Conservation (phyloP, 2,797 vertebrate species). For the Spinus pinus region DNA sequence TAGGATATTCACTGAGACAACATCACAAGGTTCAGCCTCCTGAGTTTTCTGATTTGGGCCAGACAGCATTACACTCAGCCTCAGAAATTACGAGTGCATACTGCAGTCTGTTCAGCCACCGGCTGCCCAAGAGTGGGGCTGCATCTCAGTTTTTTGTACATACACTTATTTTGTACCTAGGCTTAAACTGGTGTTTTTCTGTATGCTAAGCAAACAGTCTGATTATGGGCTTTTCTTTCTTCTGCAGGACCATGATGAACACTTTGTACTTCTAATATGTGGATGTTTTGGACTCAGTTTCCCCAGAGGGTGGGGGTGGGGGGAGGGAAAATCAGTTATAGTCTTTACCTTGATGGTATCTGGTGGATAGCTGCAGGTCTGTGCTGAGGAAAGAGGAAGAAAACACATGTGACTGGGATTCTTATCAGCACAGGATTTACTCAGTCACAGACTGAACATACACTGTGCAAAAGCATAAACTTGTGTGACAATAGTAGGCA, state of each 20-base stretch:
- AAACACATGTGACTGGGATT: not conserved
- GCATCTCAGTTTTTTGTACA: not conserved
- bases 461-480: not conserved
- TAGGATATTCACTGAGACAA: not conserved
- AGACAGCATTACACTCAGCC: not conserved
- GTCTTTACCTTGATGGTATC: constrained; percentile 3
- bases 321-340: not conserved
- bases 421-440: not conserved
- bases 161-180: fast-evolving
- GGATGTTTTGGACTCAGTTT: not conserved
- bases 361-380: not conserved
- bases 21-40: not conserved
- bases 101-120: not conserved
- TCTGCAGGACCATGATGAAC: fast-evolving
- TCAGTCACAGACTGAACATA: not conserved
- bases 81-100: not conserved
- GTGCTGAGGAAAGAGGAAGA: not conserved
- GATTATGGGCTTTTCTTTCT: not conserved
- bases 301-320: not conserved
- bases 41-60: not conserved
- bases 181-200: not conserved
- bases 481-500: not conserved
- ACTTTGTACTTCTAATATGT: not conserved
- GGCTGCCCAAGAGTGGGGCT: not conserved
- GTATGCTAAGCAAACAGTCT: not conserved